Percentiles rank a stretch among this genome's conserved stretches.
These are phyloP conservation scores for Lasioglossum calceatum DNA, from an alignment of 2,888 invertebrate species.

Conservation along the genomic window DNA sequence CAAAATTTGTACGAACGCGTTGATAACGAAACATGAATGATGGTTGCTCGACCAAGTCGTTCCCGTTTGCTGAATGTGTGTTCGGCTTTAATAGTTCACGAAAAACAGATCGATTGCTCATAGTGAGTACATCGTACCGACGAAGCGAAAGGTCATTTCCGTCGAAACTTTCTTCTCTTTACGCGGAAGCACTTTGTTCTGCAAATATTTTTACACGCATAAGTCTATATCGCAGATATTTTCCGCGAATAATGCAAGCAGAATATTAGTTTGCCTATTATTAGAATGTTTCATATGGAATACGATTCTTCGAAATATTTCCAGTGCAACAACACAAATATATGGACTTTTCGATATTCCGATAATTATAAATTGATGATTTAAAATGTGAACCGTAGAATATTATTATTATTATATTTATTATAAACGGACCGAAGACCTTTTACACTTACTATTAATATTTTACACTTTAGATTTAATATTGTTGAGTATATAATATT, in stretches of 20 bases:
- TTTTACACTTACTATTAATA: too few relatives aligned
- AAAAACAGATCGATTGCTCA: conserved; percentile 72
- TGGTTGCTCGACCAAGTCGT: background rate
- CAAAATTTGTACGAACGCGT: background rate
- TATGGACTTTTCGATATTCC: background rate
- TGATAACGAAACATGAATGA: background rate
- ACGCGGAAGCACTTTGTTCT: background rate
- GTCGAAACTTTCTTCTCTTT: conserved; percentile 48
- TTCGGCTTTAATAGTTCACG: conserved; percentile 70
- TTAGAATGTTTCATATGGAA: background rate
- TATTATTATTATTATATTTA: too few relatives aligned
- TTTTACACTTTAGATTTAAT: too few relatives aligned
- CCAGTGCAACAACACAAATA: background rate
- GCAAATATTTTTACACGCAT: background rate
- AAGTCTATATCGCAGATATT: background rate
- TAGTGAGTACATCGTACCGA: conserved; percentile 50
- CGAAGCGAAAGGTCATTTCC: conserved; percentile 67
- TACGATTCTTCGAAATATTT: background rate
- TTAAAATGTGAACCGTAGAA: background rate
- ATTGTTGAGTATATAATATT: too few relatives aligned
- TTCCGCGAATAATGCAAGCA: background rate
- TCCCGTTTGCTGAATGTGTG: conserved; percentile 42
- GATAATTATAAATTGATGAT: background rate
- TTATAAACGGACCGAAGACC: too few relatives aligned
- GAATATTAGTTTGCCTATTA: background rate